Conservation (phyloP, 2,113 vertebrate genomes). For the Platysternon megacephalum region DNA sequence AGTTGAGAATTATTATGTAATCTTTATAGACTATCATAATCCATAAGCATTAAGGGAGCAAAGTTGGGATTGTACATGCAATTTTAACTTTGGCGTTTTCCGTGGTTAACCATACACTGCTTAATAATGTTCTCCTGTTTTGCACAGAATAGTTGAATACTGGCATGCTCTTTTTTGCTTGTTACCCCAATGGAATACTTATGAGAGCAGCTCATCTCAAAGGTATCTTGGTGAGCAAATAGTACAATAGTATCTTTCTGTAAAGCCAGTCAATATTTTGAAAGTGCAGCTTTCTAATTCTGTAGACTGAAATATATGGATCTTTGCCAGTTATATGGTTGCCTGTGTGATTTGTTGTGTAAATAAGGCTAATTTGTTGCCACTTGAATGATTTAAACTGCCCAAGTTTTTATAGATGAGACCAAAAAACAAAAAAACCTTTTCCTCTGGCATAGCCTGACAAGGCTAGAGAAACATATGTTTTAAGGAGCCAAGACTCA, state of each 20-base stretch:
- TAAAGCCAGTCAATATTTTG: neutral
- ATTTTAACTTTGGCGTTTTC: neutral
- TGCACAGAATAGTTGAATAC: neutral
- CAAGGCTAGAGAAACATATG: neutral
- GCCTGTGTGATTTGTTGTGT: neutral
- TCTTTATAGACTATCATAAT: neutral
- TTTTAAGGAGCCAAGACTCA: neutral
- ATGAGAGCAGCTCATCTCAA: slow-evolving; percentile 20
- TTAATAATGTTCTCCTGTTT: neutral
- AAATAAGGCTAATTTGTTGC: neutral
- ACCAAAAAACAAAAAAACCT: neutral
- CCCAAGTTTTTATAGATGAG: neutral
- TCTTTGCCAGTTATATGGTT: neutral
- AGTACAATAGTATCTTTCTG: neutral
- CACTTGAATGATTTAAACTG: neutral
- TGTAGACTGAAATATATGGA: neutral
- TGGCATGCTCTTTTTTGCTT: rapidly evolving
- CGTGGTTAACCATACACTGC: neutral
- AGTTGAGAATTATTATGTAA: neutral
- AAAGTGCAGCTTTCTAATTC: neutral
- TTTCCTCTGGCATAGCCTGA: neutral
- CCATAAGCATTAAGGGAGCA: neutral
- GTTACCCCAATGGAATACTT: neutral
- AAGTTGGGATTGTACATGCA: neutral
- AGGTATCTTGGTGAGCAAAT: neutral